Evolutionary conservation across 2,797 vertebrate genomes (phyloP).

Genomic region (Caiman crocodilus): DNA sequence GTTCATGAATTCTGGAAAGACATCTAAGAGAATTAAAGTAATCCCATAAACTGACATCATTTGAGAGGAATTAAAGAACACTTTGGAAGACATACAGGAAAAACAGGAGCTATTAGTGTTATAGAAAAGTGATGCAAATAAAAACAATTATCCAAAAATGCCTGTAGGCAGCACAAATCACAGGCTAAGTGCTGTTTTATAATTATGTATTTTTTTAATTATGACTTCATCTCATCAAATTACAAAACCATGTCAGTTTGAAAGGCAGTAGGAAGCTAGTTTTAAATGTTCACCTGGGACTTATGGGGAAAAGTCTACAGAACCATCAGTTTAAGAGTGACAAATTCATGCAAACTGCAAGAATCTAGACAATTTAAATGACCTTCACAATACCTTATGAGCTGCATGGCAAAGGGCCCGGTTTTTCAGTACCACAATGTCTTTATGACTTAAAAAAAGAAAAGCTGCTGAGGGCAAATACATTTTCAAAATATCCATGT

Average conservation of each 20-base stretch:
- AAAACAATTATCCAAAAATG: slow-evolving; percentile 30
- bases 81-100: neutral
- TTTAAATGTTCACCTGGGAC: slow-evolving; percentile 16
- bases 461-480: slow-evolving; percentile 28
- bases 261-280: slow-evolving; percentile 4
- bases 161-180: neutral
- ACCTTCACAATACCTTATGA: neutral
- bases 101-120: slow-evolving; percentile 1
- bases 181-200: slow-evolving; percentile 1
- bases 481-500: slow-evolving; percentile 35
- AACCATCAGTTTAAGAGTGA: slow-evolving; percentile 14
- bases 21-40: slow-evolving; percentile 56
- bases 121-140: slow-evolving; percentile 19
- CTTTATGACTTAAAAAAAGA: slow-evolving; percentile 13
- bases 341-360: neutral
- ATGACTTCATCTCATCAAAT: slow-evolving; percentile 39
- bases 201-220: slow-evolving; percentile 36
- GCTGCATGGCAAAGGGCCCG: neutral
- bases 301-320: slow-evolving; percentile 4
- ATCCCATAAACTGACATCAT: slow-evolving; percentile 52
- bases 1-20: slow-evolving; percentile 49
- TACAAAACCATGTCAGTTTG: neutral
- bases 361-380: slow-evolving; percentile 25
- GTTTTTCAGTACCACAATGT: neutral
- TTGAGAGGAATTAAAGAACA: slow-evolving; percentile 26